Evolutionary conservation across 2,888 invertebrate species (phyloP).

Genomic region (Cosmorhoe ocellata): DNA sequence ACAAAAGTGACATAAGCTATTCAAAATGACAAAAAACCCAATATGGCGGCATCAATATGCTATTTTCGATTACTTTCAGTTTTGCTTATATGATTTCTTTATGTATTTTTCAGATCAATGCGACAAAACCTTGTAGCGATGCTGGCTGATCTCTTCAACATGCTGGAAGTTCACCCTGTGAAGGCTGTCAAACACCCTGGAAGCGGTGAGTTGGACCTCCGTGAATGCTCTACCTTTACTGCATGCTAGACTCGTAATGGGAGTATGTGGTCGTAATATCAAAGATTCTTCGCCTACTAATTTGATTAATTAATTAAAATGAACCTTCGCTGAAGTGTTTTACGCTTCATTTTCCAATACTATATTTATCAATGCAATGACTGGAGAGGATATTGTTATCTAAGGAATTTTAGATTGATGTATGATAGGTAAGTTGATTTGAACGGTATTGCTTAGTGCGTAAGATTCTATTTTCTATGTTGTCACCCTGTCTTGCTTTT

Average conservation of each 20-base stretch:
- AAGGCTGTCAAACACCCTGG: slow-evolving; percentile 93
- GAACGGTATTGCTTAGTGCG: slow-evolving; percentile 43
- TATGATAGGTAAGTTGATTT: slow-evolving; percentile 48
- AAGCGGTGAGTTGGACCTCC: slow-evolving; percentile 71
- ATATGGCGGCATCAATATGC: too few species aligned
- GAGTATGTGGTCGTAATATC: slow-evolving; percentile 83
- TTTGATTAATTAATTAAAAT: slow-evolving; percentile 33
- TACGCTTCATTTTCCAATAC: slow-evolving; percentile 53
- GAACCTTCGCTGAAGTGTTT: slow-evolving; percentile 46
- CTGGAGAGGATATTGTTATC: slow-evolving; percentile 20
- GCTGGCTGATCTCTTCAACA: slow-evolving; percentile 96
- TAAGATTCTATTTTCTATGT: slow-evolving; percentile 33
- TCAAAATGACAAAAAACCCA: too few species aligned
- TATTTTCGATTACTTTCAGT: too few species aligned
- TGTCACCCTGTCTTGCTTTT: slow-evolving; percentile 69
- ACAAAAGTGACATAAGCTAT: too few species aligned
- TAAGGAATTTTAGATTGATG: slow-evolving; percentile 16
- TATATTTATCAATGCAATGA: slow-evolving; percentile 32
- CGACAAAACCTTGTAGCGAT: slow-evolving; percentile 95
- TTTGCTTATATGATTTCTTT: too few species aligned
- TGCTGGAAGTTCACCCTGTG: slow-evolving; percentile 95
- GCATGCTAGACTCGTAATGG: slow-evolving; percentile 74
- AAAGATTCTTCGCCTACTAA: slow-evolving; percentile 68
- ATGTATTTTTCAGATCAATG: slow-evolving; percentile 94
- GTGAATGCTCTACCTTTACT: slow-evolving; percentile 35